phyloP scores from a whole-genome alignment of 2,113 vertebrate species.

The Tonatia bakeri region DNA sequence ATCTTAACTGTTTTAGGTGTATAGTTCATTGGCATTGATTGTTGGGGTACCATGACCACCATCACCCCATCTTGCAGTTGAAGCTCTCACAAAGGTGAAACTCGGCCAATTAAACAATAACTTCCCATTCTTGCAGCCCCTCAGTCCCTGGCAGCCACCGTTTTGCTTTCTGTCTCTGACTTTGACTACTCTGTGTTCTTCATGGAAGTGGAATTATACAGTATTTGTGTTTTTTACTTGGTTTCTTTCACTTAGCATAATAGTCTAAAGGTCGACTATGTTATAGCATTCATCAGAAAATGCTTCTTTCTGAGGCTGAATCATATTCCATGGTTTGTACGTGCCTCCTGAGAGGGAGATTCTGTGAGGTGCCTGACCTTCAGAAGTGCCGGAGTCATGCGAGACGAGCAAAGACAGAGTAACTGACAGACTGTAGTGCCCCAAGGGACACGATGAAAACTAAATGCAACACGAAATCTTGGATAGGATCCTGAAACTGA shows the following conservation, averaged over 20 bases:
- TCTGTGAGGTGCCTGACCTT: neutral
- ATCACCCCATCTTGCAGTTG: neutral
- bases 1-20: neutral
- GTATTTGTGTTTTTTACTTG: neutral
- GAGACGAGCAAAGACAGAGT: neutral
- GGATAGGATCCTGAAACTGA: neutral
- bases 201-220: neutral
- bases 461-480: neutral
- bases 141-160: neutral
- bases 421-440: neutral
- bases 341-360: neutral
- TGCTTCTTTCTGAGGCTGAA: neutral
- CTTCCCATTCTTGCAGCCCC: neutral
- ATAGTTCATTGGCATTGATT: neutral
- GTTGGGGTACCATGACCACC: neutral
- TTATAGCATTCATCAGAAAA: neutral
- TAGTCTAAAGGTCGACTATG: neutral
- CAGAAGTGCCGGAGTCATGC: neutral
- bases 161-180: neutral
- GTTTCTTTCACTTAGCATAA: neutral
- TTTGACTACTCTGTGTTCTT: neutral
- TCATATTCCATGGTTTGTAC: neutral
- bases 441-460: neutral
- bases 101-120: neutral
- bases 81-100: neutral